These are phyloP conservation scores for Epizoanthus ramosus DNA, from an alignment of 92 coral and sea anemone genomes.

Conservation along the genomic window DNA sequence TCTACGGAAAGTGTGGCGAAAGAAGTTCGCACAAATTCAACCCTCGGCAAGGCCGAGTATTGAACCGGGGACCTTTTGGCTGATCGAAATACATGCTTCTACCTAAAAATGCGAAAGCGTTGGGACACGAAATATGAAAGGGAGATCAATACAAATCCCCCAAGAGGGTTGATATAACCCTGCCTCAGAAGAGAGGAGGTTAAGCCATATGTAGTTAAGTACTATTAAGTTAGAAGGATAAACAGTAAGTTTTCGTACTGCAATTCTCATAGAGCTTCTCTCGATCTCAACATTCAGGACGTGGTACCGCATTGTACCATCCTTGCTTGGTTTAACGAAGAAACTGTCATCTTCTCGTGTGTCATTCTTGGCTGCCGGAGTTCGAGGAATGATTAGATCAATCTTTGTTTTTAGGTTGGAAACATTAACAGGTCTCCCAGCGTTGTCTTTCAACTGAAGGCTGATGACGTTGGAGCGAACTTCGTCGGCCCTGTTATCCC, in stretches of 20 bases:
- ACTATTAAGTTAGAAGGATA: neutral
- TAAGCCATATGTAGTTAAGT: no score
- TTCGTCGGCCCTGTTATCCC: slow-evolving; percentile 3
- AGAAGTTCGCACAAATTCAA: no score
- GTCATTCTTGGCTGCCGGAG: neutral
- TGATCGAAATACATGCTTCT: no score
- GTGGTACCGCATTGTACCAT: slow-evolving; percentile 1
- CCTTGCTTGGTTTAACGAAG: slow-evolving; percentile 10
- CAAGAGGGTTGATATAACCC: no score
- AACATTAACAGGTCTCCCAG: neutral
- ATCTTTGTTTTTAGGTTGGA: neutral
- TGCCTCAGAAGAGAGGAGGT: no score
- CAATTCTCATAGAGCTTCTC: neutral
- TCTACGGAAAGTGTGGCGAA: no score
- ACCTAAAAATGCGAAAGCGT: no score
- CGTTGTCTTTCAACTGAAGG: slow-evolving; percentile 9
- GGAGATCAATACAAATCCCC: no score
- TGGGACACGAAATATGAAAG: no score
- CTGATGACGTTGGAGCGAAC: neutral
- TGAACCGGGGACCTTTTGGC: no score
- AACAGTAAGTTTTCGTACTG: neutral
- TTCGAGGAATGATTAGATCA: neutral
- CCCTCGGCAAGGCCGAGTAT: no score
- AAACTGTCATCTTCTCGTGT: neutral
- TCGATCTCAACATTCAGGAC: neutral